A percentile compares a stretch with the other conserved stretches of the same genome.
Conservation (phyloP, 2,888 invertebrate genomes). For the Cataglyphis livida region DNA sequence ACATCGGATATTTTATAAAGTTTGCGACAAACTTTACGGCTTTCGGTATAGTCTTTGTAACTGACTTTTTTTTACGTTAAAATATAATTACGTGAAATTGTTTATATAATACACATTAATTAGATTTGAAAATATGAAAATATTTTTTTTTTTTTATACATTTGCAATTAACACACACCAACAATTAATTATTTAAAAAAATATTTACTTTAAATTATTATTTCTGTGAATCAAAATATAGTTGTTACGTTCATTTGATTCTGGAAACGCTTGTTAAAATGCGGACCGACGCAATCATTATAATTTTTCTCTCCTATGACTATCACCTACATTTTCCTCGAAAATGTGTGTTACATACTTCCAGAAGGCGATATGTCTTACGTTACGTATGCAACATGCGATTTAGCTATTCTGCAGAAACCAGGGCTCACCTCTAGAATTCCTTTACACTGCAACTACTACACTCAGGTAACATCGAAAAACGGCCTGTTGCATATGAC, state of each 20-base stretch:
- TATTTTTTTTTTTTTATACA: neutral
- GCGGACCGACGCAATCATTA: slow-evolving; percentile 5
- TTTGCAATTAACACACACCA: neutral
- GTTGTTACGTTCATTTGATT: neutral
- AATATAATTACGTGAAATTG: neutral
- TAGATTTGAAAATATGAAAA: neutral
- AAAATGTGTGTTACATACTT: slow-evolving; percentile 45
- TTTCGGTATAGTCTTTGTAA: neutral
- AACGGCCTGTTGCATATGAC: slow-evolving; percentile 56
- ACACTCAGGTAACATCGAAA: slow-evolving; percentile 48
- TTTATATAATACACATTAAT: neutral
- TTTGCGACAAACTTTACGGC: slow-evolving; percentile 26
- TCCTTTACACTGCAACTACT: slow-evolving; percentile 46
- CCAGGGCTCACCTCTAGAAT: slow-evolving; percentile 48
- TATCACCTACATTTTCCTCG: slow-evolving; percentile 12
- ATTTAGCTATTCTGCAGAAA: slow-evolving; percentile 54
- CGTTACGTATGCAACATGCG: slow-evolving; percentile 55
- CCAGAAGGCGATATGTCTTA: slow-evolving; percentile 43
- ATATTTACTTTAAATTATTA: neutral
- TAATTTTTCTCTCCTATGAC: slow-evolving; percentile 30
- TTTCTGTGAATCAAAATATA: neutral
- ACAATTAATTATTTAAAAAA: neutral
- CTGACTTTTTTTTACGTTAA: neutral
- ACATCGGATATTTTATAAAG: slow-evolving; percentile 17
- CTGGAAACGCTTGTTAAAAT: neutral